A percentile compares a stretch with the other conserved stretches of the same genome.
Evolutionary conservation across 2,113 vertebrate species (phyloP).

Genomic region (Myiozetetes cayanensis): DNA sequence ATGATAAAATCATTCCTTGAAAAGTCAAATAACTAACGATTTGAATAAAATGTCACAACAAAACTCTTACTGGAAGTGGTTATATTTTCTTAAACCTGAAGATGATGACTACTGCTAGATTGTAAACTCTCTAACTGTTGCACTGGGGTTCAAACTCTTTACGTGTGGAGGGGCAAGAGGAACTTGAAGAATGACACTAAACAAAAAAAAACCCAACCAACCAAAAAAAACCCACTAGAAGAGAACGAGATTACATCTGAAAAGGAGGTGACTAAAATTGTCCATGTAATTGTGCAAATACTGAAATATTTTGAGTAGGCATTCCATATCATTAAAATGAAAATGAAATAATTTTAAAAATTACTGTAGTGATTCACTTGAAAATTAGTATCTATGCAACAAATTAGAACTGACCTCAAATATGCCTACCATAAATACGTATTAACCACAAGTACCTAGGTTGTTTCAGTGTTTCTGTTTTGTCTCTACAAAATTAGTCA

Average conservation of each 20-base stretch:
- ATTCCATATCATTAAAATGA: not conserved
- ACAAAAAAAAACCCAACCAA: not conserved
- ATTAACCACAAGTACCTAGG: not conserved
- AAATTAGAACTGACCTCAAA: not conserved
- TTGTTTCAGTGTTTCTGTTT: not conserved
- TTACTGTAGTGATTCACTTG: not conserved
- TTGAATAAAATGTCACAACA: not conserved
- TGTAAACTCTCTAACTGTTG: not conserved
- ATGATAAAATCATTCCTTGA: not conserved
- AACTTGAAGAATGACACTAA: not conserved
- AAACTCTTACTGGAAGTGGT: not conserved
- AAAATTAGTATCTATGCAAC: not conserved
- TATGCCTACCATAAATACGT: not conserved
- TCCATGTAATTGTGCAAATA: not conserved
- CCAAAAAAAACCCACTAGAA: not conserved
- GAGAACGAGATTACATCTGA: not conserved
- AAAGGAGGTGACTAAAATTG: not conserved
- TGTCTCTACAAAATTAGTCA: not conserved
- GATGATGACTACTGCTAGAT: accelerated
- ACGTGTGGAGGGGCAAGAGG: not conserved
- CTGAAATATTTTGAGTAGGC: not conserved
- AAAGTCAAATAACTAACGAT: not conserved
- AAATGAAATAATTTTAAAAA: not conserved
- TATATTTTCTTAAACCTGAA: not conserved
- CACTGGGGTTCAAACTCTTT: not conserved